These are phyloP conservation scores for Melieria omissa DNA, from an alignment of 2,888 invertebrate species.

Conservation along the genomic window DNA sequence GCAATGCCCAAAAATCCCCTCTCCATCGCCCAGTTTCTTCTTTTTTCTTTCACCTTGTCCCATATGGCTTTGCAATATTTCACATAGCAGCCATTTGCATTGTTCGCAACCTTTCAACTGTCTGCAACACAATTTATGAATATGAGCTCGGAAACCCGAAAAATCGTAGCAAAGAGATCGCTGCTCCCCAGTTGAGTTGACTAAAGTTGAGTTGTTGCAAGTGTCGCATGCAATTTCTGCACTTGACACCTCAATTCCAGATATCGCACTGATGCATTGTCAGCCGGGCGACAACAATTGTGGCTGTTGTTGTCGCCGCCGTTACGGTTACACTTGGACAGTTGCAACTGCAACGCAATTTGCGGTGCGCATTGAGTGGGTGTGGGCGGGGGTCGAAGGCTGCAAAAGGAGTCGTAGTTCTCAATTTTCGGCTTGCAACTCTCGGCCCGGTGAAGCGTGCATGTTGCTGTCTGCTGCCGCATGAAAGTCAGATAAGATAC, in stretches of 20 bases:
- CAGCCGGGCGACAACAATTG: constrained; percentile 26
- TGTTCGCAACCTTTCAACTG: constrained; percentile 7
- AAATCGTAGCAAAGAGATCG: constrained; percentile 16
- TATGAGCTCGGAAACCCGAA: background rate
- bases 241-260: constrained; percentile 41
- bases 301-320: background rate
- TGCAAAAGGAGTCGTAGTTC: background rate
- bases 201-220: background rate
- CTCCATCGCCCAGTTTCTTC: no score
- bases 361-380: background rate
- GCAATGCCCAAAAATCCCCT: no score
- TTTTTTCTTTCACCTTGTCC: no score
- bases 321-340: constrained; percentile 13
- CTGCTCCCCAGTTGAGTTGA: constrained; percentile 8
- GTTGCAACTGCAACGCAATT: constrained; percentile 30
- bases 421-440: constrained; percentile 18
- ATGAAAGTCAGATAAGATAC: background rate
- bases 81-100: no score
- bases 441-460: background rate
- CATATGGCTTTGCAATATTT: no score
- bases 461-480: background rate
- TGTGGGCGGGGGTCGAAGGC: background rate
- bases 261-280: constrained; percentile 36
- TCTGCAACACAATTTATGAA: background rate
- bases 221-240: constrained; percentile 34